These are phyloP conservation scores for Capreolus pygargus DNA, from an alignment of 2,113 vertebrate species.

Conservation along the genomic window DNA sequence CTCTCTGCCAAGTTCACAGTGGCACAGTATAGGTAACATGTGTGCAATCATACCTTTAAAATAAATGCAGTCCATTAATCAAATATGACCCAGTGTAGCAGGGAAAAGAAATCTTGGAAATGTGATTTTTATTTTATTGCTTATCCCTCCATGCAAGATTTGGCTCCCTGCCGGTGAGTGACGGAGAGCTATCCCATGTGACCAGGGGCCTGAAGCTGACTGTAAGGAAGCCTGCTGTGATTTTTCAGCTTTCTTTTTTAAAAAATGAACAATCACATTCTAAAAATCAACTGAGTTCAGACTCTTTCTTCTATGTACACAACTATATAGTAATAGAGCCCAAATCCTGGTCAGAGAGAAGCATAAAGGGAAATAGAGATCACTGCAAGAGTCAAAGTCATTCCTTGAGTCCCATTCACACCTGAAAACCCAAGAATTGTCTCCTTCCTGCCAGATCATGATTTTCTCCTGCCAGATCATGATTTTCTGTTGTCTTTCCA, in stretches of 20 bases:
- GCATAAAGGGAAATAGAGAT: background rate
- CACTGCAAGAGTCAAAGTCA: background rate
- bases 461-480: background rate
- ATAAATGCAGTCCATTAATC: conserved; percentile 39
- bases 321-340: background rate
- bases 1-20: no score
- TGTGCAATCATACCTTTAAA: conserved; percentile 35
- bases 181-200: background rate
- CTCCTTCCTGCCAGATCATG: no score
- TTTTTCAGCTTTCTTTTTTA: background rate
- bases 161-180: background rate
- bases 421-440: background rate
- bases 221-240: background rate
- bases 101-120: conserved; percentile 43
- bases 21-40: background rate
- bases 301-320: background rate
- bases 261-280: background rate
- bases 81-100: background rate
- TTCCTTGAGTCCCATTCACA: background rate
- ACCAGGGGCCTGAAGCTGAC: background rate
- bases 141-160: background rate
- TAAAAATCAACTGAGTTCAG: conserved; percentile 1
- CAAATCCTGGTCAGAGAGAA: background rate
- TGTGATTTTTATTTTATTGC: conserved; percentile 55
- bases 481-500: background rate